Evolutionary conservation across 2,888 invertebrate genomes (phyloP), one percentile per base, ranked within the genome.

Genomic region (Orthosia gracilis): DNA sequence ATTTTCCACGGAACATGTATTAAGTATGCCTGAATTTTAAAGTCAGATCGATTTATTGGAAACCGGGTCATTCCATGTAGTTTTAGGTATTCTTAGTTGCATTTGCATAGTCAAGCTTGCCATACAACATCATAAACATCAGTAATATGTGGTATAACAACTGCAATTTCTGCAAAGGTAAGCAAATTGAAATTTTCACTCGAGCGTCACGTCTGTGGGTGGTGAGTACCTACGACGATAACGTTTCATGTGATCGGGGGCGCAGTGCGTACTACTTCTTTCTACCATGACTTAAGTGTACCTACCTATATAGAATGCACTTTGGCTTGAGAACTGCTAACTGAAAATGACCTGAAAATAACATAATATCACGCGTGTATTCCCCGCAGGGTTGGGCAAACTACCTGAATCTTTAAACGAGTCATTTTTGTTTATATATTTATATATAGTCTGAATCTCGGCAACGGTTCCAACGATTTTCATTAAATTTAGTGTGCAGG

Each of bases 61-160:
- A 77, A 55, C 61, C 45, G 55, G 50, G 50, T 62, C 77, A 70
- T 57, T 62, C 18, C 2, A 21, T 21, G 55, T 50, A 40, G 50
- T 45, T 69, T 5, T 49, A 69, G 26, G 12, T 52, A 75, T 45
- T 64, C 17, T 47, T 57, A 26, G 45, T 65, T 45, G 45, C 21
- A 26, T 50, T 57, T 64, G 15, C 52, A 17, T 31, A 52, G 31
- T 49, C 11, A 13, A 21, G 4, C 17, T 49, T 31, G 61, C 13
- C 40, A 9, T 7, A 31, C n/a, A 31, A 52, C 17, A n/a, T 18
- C 11, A 55, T 31, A 45, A 67, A 21, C 13, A 17, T 50, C 26
- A 7, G 17, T 21, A 21, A 13, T 0, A 23, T 15, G 18, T 45
- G 9, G 23, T 45, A 66, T 26, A 26, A 18, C n/a, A 47, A 31